Evolutionary conservation across 2,888 invertebrate species (phyloP).

Genomic region (Fabriciana adippe): DNA sequence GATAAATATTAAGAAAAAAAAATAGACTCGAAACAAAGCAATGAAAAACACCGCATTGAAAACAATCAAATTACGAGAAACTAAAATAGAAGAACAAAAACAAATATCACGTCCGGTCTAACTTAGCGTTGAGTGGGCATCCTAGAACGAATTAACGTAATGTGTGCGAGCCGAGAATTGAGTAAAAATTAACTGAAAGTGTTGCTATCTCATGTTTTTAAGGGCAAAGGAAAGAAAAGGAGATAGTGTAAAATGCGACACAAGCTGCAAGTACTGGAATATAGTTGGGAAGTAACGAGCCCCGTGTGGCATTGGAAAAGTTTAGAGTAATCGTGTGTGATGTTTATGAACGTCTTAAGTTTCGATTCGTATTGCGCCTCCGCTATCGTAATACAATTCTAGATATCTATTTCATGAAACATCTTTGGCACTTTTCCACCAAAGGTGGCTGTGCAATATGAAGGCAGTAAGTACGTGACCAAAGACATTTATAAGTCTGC

Average conservation of each 20-base stretch:
- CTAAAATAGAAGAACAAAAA: slow-evolving; percentile 39
- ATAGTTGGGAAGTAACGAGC: slow-evolving; percentile 44
- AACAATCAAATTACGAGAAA: slow-evolving; percentile 47
- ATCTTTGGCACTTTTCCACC: slow-evolving; percentile 44
- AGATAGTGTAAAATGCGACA: slow-evolving; percentile 34
- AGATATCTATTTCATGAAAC: slow-evolving; percentile 41
- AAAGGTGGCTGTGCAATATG: slow-evolving; percentile 40
- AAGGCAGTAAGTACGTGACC: slow-evolving; percentile 42
- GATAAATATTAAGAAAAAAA: slow-evolving; percentile 10
- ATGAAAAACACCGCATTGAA: slow-evolving; percentile 40
- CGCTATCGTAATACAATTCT: slow-evolving; percentile 45
- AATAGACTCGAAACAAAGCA: not conserved
- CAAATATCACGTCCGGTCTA: slow-evolving; percentile 44
- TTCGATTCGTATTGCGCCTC: slow-evolving; percentile 48
- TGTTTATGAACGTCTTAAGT: slow-evolving; percentile 59
- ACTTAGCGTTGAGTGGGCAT: slow-evolving; percentile 55
- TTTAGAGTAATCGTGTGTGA: slow-evolving; percentile 53
- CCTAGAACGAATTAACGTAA: slow-evolving; percentile 61
- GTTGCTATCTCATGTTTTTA: slow-evolving; percentile 38
- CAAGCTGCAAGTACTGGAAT: slow-evolving; percentile 37
- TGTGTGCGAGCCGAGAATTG: slow-evolving; percentile 55
- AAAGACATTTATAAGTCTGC: slow-evolving; percentile 15
- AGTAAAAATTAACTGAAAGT: slow-evolving; percentile 53
- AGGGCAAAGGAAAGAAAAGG: slow-evolving; percentile 38
- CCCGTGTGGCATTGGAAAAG: slow-evolving; percentile 48